Conservation (phyloP, 2,797 vertebrate genomes). For the Chaenodraco wilsoni region DNA sequence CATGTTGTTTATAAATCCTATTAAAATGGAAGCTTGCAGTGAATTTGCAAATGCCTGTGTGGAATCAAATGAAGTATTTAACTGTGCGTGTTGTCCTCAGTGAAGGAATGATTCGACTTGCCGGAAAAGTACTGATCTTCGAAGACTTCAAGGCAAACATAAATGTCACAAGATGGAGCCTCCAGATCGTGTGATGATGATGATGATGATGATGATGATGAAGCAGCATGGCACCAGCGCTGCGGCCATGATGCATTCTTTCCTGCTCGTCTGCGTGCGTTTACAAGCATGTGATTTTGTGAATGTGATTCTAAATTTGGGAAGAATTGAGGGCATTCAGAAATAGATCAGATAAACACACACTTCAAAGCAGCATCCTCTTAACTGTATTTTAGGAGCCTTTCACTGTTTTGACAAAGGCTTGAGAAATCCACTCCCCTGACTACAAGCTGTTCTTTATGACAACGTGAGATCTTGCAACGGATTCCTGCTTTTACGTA, state of each 20-base stretch:
- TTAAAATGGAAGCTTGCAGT: no score
- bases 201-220: no score
- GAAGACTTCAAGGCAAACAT: neutral
- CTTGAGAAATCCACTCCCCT: conserved; percentile 29
- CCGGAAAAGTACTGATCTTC: neutral
- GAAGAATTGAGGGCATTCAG: conserved; percentile 54
- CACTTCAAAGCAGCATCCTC: conserved; percentile 52
- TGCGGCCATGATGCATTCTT: conserved; percentile 13
- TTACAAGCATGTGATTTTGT: conserved; percentile 44
- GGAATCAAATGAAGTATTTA: neutral
- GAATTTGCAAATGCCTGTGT: no score
- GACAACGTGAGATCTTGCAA: neutral
- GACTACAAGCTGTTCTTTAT: conserved; percentile 3
- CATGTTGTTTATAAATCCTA: no score
- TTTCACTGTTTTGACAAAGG: conserved; percentile 23
- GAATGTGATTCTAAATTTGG: conserved; percentile 50
- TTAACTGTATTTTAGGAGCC: conserved; percentile 49
- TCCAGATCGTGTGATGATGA: neutral
- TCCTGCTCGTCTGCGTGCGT: conserved; percentile 9
- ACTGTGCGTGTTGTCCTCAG: neutral
- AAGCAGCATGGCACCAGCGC: neutral
- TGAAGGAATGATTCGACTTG: neutral
- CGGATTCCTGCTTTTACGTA: conserved; percentile 23
- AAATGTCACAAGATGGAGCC: neutral
- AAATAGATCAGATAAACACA: conserved; percentile 46